Evolutionary conservation across 2,888 invertebrate species (phyloP).

Genomic region (Philaethria dido): DNA sequence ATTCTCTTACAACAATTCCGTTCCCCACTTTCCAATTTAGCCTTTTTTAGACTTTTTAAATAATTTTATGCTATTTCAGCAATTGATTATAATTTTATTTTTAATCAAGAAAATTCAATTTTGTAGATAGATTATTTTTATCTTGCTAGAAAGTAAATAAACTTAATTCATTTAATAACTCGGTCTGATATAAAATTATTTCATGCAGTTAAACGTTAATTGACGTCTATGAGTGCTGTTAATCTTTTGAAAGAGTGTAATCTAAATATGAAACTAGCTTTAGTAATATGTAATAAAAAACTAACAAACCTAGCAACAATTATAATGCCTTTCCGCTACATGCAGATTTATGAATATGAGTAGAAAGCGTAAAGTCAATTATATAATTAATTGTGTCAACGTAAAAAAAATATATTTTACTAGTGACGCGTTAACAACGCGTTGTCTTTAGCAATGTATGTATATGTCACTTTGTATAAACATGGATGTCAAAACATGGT

Average conservation of each 20-base stretch:
- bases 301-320: background rate
- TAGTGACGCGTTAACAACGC: no score
- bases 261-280: constrained; percentile 4
- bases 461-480: no score
- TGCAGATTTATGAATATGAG: constrained; percentile 9
- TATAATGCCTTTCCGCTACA: constrained; percentile 19
- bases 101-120: no score
- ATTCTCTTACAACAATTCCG: no score
- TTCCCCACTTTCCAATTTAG: no score
- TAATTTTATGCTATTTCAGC: no score
- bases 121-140: no score
- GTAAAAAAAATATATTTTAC: background rate
- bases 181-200: background rate
- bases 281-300: constrained; percentile 7
- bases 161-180: background rate
- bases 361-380: constrained; percentile 26
- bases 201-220: background rate
- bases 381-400: background rate
- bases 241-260: background rate
- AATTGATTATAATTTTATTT: no score
- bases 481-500: no score
- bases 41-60: no score
- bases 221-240: background rate
- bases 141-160: no score
- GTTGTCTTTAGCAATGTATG: no score